phyloP scores from a whole-genome alignment of 2,888 invertebrate genomes.

The Amiota minor region DNA sequence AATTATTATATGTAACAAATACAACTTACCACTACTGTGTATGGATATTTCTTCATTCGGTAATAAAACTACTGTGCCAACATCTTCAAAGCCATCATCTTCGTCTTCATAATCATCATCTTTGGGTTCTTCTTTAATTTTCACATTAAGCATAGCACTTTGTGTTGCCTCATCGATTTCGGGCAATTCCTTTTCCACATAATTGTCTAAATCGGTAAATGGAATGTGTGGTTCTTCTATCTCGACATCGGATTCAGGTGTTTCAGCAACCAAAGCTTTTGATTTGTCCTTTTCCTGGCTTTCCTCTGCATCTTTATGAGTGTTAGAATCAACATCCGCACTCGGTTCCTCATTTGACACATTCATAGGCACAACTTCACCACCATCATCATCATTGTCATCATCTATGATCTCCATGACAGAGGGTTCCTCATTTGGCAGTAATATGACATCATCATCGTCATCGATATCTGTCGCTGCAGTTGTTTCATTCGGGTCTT shows the following conservation, averaged over 20 bases:
- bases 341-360: constrained; percentile 52
- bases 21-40: constrained; percentile 68
- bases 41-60: constrained; percentile 71
- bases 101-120: constrained; percentile 77
- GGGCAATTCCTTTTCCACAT: constrained; percentile 67
- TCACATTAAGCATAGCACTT: constrained; percentile 74
- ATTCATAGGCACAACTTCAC: constrained; percentile 61
- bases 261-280: constrained; percentile 38
- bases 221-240: constrained; percentile 74
- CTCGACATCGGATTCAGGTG: constrained; percentile 72
- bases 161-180: constrained; percentile 54
- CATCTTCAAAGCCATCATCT: constrained; percentile 73
- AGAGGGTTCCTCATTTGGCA: constrained; percentile 80
- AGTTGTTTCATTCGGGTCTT: not conserved
- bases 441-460: constrained; percentile 81
- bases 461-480: constrained; percentile 66
- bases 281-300: constrained; percentile 32
- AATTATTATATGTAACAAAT: not conserved
- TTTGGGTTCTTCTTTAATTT: constrained; percentile 82
- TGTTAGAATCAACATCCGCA: too few species aligned
- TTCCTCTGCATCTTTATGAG: constrained; percentile 28
- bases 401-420: constrained; percentile 76
- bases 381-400: constrained; percentile 77
- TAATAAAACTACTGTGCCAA: constrained; percentile 70
- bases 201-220: constrained; percentile 72